Percentiles rank a stretch among this genome's conserved stretches.
Conservation (phyloP, 2,888 invertebrate genomes). For the Meliscaeva auricollis region DNA sequence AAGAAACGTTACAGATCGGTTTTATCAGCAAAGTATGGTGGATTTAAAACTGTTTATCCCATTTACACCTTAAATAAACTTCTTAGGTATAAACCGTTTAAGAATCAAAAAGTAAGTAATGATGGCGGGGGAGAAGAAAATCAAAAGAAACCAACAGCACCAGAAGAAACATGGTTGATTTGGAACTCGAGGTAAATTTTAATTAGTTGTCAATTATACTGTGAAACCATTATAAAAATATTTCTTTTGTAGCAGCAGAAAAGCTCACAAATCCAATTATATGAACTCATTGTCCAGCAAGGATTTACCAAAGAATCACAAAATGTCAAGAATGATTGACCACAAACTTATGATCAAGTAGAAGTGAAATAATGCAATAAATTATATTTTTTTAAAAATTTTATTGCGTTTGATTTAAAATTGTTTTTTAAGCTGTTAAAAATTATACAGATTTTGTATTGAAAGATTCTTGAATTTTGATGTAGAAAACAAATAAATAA, state of each 20-base stretch:
- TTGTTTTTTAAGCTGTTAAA: no score
- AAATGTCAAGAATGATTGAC: constrained; percentile 7
- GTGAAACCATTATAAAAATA: neutral
- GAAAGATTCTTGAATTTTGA: no score
- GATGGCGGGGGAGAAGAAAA: neutral
- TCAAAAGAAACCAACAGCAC: neutral
- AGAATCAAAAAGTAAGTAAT: no score
- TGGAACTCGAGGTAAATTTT: constrained; percentile 13
- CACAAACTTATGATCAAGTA: constrained; percentile 6
- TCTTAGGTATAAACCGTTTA: constrained; percentile 50
- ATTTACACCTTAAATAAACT: constrained; percentile 67
- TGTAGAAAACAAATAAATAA: no score
- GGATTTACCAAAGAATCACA: constrained; percentile 20
- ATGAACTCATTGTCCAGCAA: neutral
- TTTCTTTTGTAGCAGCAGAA: constrained; percentile 10
- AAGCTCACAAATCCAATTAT: constrained; percentile 21
- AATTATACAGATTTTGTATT: no score
- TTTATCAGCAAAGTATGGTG: constrained; percentile 67
- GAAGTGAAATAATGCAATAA: neutral
- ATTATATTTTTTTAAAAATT: neutral
- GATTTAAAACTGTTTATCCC: constrained; percentile 64
- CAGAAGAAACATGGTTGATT: constrained; percentile 20
- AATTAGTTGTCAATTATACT: neutral
- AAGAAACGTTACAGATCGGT: constrained; percentile 40
- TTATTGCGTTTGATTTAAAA: no score